Conservation (phyloP, 1,140 invertebrate species). For the Amyelois transitella region DNA sequence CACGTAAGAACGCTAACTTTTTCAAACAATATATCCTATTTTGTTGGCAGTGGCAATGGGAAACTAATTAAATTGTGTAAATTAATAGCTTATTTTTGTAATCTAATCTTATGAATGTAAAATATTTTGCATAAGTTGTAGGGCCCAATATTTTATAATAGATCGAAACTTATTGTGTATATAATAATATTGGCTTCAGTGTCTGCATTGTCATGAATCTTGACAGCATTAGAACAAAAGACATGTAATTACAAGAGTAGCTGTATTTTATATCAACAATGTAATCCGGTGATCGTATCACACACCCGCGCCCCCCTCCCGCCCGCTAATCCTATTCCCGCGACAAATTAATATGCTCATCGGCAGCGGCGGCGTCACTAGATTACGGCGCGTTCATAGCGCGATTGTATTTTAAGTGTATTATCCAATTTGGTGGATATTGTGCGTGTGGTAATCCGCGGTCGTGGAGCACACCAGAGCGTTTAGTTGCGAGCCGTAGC, state of each 20-base stretch:
- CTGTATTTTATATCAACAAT: constrained; percentile 30
- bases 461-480: constrained; percentile 41
- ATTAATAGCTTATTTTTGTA: too few species aligned
- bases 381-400: constrained; percentile 67
- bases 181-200: neutral
- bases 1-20: too few species aligned
- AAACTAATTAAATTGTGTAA: too few species aligned
- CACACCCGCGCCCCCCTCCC: constrained; percentile 25
- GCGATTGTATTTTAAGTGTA: constrained; percentile 74
- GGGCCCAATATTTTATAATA: too few species aligned
- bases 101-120: too few species aligned
- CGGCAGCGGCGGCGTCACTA: constrained; percentile 64
- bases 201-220: too few species aligned
- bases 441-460: constrained; percentile 67
- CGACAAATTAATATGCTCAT: constrained; percentile 73
- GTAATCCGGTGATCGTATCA: constrained; percentile 44
- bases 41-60: too few species aligned
- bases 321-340: constrained; percentile 59
- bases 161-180: neutral
- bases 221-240: too few species aligned
- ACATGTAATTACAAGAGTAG: constrained; percentile 18
- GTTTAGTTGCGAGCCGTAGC: constrained; percentile 38
- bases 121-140: too few species aligned
- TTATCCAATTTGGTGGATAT: constrained; percentile 72
- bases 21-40: too few species aligned